A percentile compares a stretch with the other conserved stretches of the same genome.
Conservation (phyloP, 2,113 vertebrate species). For the Gopherus flavomarginatus region DNA sequence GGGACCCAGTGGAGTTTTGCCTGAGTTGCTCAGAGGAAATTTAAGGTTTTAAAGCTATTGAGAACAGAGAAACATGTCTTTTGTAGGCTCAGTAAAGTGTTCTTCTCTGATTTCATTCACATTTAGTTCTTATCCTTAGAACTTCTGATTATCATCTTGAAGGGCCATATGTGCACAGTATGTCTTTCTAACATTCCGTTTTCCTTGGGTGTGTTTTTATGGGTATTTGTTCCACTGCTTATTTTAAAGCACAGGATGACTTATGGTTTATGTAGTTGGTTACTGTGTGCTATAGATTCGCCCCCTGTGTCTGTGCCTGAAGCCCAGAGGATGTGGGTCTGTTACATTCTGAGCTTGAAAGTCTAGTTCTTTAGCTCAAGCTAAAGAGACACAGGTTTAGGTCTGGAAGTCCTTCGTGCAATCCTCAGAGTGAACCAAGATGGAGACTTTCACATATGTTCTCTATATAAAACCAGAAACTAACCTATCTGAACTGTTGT, state of each 20-base stretch:
- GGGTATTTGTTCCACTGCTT: background rate
- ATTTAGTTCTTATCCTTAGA: background rate
- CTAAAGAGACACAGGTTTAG: background rate
- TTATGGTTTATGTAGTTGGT: background rate
- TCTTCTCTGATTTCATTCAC: background rate
- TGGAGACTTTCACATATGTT: fast-evolving
- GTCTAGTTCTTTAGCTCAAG: background rate
- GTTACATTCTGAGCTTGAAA: background rate
- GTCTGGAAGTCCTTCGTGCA: background rate
- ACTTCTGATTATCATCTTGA: background rate
- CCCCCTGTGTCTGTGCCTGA: background rate
- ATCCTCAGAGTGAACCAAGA: background rate
- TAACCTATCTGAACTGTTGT: background rate
- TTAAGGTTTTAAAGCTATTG: background rate
- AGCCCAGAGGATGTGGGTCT: background rate
- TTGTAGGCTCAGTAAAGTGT: background rate
- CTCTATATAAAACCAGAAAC: background rate
- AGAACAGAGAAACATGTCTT: background rate
- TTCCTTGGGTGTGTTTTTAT: background rate
- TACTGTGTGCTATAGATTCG: background rate
- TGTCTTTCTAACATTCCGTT: background rate
- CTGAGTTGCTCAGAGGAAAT: background rate
- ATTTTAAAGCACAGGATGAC: background rate
- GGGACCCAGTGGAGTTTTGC: background rate
- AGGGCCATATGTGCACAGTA: background rate